Evolutionary conservation across 2,113 vertebrate genomes (phyloP).

Genomic region (Corydoras sp.): DNA sequence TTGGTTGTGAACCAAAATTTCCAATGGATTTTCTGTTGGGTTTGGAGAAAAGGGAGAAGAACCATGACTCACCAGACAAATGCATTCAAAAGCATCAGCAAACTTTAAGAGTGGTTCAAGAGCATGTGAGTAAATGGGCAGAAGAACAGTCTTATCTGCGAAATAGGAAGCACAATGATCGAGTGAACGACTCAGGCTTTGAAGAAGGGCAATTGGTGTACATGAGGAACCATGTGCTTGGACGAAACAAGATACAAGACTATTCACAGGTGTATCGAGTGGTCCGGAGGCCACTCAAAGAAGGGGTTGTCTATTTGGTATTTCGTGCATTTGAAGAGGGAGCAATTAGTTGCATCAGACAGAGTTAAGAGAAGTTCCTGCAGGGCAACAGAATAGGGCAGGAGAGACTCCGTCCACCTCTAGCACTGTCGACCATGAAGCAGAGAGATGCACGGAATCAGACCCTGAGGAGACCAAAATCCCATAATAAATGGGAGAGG

Average conservation of each 20-base stretch:
- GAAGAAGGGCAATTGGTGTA: conserved; percentile 16
- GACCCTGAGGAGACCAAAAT: neutral
- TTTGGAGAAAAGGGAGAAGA: neutral
- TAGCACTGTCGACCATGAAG: neutral
- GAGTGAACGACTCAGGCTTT: neutral
- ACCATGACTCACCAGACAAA: neutral
- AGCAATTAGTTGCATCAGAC: neutral
- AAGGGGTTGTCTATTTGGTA: conserved; percentile 7
- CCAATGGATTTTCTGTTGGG: conserved; percentile 23
- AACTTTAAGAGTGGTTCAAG: neutral
- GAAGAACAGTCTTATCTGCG: neutral
- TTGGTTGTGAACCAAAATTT: conserved; percentile 9
- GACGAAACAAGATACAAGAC: conserved; percentile 24
- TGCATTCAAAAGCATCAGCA: neutral
- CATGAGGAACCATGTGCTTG: neutral
- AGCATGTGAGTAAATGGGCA: neutral
- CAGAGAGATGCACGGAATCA: neutral
- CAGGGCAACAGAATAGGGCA: neutral
- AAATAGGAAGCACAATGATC: neutral
- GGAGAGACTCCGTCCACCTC: neutral
- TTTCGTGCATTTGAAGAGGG: neutral
- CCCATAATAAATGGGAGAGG: neutral
- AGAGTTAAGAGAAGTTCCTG: conserved; percentile 4
- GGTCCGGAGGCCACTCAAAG: neutral
- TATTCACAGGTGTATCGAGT: neutral